Base-by-base conservation (phyloP, 2,113 vertebrate genomes). In the Hippocampus barbouri region DNA sequence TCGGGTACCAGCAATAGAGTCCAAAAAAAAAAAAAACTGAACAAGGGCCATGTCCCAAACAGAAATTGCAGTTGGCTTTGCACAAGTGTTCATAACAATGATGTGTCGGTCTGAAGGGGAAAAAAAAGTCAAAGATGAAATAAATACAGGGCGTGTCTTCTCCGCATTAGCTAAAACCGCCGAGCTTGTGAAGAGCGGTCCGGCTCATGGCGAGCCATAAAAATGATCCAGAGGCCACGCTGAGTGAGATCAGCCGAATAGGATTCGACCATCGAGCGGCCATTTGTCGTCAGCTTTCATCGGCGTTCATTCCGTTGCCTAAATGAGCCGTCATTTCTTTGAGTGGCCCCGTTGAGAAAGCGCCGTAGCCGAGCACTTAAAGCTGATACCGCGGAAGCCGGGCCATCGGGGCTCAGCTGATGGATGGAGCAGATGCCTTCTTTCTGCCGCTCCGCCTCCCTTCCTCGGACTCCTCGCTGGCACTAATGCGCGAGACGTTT, bases 211-310 rank as follows among this genome's bases (percentile, higher is more conserved):
- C 87, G 87, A 90, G 78, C 89, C 89, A 72, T 89, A 90, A 89
- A 91, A 84, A 85, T 87, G 79, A 92, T 86, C 74, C 63, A 88
- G 78, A 76, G 69, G 61, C 70, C 0, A 59, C 80, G 90, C 88
- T 90, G 89, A 90, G 85, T 90, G 89, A 90, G 85, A 90, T 87
- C 87, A 89, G 88, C 89, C 41, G 66, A 70, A 85, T 86, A 83
- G 90, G 83, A 89, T 89, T 89, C 83, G 83, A 72, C 86, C 77
- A 82, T 18, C 3, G 69, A 79, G 81, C 70, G 60, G 66, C 83
- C 82, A 82, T 91, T 89, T 86, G 85, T 89, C 86, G 84, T 81
- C 45, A 57, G 69, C 71, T 80, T 87, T 85, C 75, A 61, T 81
- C 76, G 86, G 75, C 68, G 86, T 87, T 83, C 79, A 67, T 83